Conservation (phyloP, 1,140 invertebrate genomes). For the Drosophila melanica region DNA sequence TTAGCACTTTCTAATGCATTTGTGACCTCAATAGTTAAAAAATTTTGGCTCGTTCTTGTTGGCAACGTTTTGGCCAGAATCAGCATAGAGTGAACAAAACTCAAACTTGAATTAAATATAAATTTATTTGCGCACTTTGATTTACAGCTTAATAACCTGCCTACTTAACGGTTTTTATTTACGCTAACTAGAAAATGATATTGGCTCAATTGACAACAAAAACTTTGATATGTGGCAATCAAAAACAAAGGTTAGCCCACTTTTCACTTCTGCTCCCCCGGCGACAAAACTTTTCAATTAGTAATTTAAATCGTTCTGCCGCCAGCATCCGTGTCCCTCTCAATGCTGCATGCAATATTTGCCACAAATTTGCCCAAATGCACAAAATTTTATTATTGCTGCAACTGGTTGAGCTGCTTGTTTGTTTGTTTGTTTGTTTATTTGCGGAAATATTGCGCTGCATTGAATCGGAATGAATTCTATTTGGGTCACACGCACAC, state of each 20-base stretch:
- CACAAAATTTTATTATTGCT: slow-evolving; percentile 34
- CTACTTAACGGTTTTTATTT: not conserved
- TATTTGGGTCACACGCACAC: slow-evolving; percentile 60
- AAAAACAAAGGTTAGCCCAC: not conserved
- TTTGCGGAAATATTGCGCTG: slow-evolving; percentile 63
- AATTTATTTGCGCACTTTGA: not conserved
- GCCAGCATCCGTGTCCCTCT: not conserved
- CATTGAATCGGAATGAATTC: slow-evolving; percentile 36
- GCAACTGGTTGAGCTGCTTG: slow-evolving; percentile 16
- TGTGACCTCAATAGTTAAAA: slow-evolving; percentile 52
- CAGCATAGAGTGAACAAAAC: slow-evolving; percentile 49
- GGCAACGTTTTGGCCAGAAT: slow-evolving; percentile 37
- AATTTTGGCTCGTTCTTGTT: slow-evolving; percentile 48
- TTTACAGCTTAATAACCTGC: not conserved
- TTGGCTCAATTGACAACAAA: slow-evolving; percentile 6
- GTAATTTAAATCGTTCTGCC: slow-evolving; percentile 58
- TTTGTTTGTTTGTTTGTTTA: slow-evolving; percentile 44
- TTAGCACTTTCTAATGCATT: slow-evolving; percentile 63
- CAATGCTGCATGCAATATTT: slow-evolving; percentile 14
- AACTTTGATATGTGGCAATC: slow-evolving; percentile 36
- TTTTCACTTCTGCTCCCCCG: not conserved
- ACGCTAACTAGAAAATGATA: not conserved
- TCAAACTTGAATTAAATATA: slow-evolving; percentile 32
- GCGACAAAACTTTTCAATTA: slow-evolving; percentile 57
- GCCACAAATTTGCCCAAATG: slow-evolving; percentile 35